Percentiles rank a stretch among this genome's conserved stretches.
phyloP scores from a whole-genome alignment of 1,140 invertebrate species.

The Bombus picipes region DNA sequence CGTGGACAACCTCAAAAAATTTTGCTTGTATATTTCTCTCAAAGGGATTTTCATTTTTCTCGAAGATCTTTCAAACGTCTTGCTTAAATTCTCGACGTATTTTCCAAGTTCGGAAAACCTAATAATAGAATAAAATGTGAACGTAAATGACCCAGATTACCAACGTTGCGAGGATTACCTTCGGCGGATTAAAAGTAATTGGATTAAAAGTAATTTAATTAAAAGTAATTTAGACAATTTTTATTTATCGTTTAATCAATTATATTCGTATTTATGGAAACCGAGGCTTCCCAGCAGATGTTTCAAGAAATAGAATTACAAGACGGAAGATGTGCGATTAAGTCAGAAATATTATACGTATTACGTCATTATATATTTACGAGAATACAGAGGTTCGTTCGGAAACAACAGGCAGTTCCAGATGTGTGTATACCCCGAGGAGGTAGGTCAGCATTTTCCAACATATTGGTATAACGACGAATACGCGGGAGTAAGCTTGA shows the following conservation, averaged over 20 bases:
- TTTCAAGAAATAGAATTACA: no score
- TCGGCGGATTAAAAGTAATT: no score
- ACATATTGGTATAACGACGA: constrained; percentile 49
- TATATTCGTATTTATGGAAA: no score
- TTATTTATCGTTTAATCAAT: no score
- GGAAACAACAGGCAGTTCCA: constrained; percentile 32
- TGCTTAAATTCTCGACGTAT: no score
- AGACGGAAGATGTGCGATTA: background rate
- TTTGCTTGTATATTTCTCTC: background rate
- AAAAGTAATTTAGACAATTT: no score
- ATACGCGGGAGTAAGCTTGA: constrained; percentile 8
- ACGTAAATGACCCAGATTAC: no score
- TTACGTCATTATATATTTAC: background rate
- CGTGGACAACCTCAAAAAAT: background rate
- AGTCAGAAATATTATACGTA: background rate
- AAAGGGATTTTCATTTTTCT: background rate
- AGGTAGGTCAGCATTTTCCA: constrained; percentile 41
- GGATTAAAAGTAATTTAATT: no score
- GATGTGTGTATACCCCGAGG: constrained; percentile 33
- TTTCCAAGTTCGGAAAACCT: no score
- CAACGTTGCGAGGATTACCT: no score
- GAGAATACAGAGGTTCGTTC: background rate
- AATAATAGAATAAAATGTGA: no score
- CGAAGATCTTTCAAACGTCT: background rate
- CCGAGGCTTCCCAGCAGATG: no score